Percentiles rank a stretch among this genome's conserved stretches.
These are phyloP conservation scores for Leptopilina syphax DNA, from an alignment of 2,888 invertebrate genomes.

Conservation along the genomic window DNA sequence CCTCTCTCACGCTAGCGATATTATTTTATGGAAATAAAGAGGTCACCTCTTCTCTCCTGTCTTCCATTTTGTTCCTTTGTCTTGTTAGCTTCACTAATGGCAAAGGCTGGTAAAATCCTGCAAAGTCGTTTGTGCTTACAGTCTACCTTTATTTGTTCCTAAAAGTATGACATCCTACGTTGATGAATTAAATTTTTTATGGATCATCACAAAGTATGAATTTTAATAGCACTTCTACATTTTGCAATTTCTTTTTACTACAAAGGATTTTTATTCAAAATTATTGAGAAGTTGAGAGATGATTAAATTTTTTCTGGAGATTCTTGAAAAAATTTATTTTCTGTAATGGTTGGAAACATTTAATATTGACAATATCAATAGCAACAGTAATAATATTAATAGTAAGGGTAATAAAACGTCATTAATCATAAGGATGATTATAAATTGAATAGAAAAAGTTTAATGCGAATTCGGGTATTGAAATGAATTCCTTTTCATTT, in stretches of 20 bases:
- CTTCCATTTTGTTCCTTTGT: slow-evolving; percentile 32
- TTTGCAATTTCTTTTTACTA: neutral
- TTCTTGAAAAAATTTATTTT: neutral
- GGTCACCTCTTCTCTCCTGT: slow-evolving; percentile 30
- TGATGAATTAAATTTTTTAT: slow-evolving; percentile 32
- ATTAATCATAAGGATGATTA: no score
- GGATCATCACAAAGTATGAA: neutral
- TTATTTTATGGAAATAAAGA: slow-evolving; percentile 38
- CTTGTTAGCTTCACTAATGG: slow-evolving; percentile 34
- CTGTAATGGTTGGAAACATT: no score
- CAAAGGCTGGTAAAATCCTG: slow-evolving; percentile 33
- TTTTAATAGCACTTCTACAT: neutral
- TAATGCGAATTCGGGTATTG: no score
- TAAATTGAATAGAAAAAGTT: no score
- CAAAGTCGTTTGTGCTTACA: slow-evolving; percentile 18
- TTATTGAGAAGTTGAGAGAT: slow-evolving; percentile 3
- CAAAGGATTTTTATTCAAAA: neutral
- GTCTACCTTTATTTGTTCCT: slow-evolving; percentile 4
- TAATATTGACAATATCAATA: no score
- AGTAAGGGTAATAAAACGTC: no score
- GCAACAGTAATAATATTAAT: no score
- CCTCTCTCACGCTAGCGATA: slow-evolving; percentile 12
- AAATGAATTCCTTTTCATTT: neutral
- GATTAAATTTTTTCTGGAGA: neutral
- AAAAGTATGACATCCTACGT: neutral